Evolutionary conservation across 2,797 vertebrate genomes (phyloP), one percentile per base, ranked within the genome.

Genomic region (Hyperoplus lanceolatus): DNA sequence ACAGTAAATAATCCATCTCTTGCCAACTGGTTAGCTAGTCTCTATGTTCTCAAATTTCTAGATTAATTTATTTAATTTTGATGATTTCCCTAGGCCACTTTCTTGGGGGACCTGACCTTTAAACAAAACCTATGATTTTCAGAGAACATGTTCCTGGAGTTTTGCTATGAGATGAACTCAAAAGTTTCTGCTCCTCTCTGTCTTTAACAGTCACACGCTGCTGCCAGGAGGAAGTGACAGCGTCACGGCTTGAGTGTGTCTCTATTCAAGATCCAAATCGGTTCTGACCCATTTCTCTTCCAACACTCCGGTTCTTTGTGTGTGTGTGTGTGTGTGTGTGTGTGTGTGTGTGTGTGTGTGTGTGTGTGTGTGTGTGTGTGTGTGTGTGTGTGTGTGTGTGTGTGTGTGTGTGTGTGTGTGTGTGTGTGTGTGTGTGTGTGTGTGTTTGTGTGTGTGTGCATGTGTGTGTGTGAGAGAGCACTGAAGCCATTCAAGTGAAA

Each of bases 241-340:
- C 36, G 36, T 89, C 70, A 77, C 48, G 6, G 83, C 66, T 69
- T 57, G 14, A 70, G 81, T 55, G 78, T 73, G 71, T 75, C 53
- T 50, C 82, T 62, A 76, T 83, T 90, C 76, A 84, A n/a, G 50
- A 71, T 60, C 79, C 41, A 18, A 81, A 82, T 77, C 43, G 51
- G 87, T 90, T 90, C 83, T 85, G 86, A 89, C 82, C 89, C 86
- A 79, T 66, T 89, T 89, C 80, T 55, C 39, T 63, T 56, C 59
- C 75, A 71, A 77, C 68, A 74, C 82, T 84, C 82, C 68, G 55
- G 77, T 71, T 54, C 70, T 89, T 82, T 88, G 78, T 86, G 46
- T 65, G 3, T 70, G 1, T 73, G 29, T 86, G 29, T 79, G 58
- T 77, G n/a, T 70, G 10, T 77, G 68, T 38, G 29, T 69, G 13